These are phyloP conservation scores for Amphipyra berbera DNA, from an alignment of 2,888 invertebrate genomes.

Conservation along the genomic window DNA sequence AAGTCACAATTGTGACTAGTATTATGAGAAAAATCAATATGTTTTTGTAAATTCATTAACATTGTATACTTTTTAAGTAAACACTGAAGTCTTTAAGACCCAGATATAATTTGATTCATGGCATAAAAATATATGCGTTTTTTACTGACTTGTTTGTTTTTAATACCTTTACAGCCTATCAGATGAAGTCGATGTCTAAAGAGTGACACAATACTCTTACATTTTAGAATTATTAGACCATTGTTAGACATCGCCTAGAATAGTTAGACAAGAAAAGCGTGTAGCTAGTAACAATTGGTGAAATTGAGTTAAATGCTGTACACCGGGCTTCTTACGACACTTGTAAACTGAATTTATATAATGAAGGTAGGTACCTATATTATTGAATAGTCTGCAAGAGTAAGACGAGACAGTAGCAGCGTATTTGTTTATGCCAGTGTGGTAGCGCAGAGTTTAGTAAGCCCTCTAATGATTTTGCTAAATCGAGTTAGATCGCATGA, in stretches of 20 bases:
- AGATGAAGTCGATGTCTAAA: slow-evolving; percentile 30
- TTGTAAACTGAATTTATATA: too few species aligned
- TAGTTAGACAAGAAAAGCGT: slow-evolving; percentile 37
- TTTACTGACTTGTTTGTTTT: slow-evolving; percentile 58
- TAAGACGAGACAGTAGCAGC: too few species aligned
- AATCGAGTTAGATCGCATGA: too few species aligned
- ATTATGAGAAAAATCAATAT: slow-evolving; percentile 51
- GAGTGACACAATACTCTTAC: slow-evolving; percentile 2
- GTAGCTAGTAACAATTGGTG: slow-evolving; percentile 24
- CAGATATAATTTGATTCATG: slow-evolving; percentile 59
- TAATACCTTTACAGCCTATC: slow-evolving; percentile 51
- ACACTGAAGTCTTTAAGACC: slow-evolving; percentile 56
- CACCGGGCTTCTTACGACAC: too few species aligned
- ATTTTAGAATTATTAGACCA: slow-evolving; percentile 15
- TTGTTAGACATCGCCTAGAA: slow-evolving; percentile 31
- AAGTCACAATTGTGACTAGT: slow-evolving; percentile 52
- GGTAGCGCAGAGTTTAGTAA: too few species aligned
- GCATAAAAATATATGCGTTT: slow-evolving; percentile 57
- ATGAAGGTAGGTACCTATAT: too few species aligned
- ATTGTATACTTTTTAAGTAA: slow-evolving; percentile 59
- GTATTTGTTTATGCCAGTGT: too few species aligned
- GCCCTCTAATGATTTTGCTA: too few species aligned
- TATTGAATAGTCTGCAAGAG: too few species aligned
- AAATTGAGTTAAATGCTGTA: not conserved
- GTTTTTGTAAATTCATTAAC: slow-evolving; percentile 59